Conservation (phyloP, 2,797 vertebrate genomes). For the Mormyrops attenuatus region DNA sequence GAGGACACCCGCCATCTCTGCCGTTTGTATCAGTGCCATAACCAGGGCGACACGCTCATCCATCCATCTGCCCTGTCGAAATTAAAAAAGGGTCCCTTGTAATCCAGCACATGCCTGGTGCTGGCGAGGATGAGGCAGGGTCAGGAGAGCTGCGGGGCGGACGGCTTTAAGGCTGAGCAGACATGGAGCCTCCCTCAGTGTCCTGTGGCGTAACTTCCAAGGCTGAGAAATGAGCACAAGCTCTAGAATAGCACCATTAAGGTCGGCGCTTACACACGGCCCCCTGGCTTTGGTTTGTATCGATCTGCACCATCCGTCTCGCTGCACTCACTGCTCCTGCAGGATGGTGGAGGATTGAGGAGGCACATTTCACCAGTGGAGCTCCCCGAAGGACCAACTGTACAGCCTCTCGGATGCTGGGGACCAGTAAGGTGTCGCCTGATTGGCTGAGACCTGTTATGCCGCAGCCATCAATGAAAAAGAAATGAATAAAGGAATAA, state of each 20-base stretch:
- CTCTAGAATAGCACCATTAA: not conserved
- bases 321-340: not conserved
- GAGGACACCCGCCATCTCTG: not conserved
- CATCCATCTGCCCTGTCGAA: not conserved
- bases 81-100: not conserved
- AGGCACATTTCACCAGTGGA: not conserved
- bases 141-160: not conserved
- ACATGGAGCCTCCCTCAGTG: not conserved
- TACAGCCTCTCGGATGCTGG: not conserved
- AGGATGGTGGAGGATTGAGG: not conserved
- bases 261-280: not conserved
- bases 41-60: not conserved
- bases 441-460: not conserved
- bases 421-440: not conserved
- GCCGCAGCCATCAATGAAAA: not conserved
- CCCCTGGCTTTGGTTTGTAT: not conserved
- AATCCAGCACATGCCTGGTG: not conserved
- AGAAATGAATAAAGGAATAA: not conserved
- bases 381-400: not conserved
- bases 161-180: not conserved
- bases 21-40: not conserved
- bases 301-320: not conserved
- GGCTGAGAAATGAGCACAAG: not conserved
- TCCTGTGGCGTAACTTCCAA: not conserved
- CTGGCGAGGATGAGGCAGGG: not conserved